Evolutionary conservation across 92 coral and sea anemone genomes (phyloP).

Genomic region (Parazoanthus atlanticus): DNA sequence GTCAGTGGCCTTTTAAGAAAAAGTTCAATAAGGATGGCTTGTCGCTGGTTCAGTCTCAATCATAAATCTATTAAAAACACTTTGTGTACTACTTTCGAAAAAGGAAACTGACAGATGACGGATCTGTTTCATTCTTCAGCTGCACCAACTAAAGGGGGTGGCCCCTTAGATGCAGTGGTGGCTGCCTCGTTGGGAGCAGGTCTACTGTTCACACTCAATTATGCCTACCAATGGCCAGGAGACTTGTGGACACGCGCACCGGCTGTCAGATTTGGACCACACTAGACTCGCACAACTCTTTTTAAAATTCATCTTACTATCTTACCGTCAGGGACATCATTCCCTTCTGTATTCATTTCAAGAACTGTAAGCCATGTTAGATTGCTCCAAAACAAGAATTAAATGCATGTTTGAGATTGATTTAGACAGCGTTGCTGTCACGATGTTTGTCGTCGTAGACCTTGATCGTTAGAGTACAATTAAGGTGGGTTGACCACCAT

Average conservation of each 20-base stretch:
- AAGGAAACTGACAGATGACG: not conserved
- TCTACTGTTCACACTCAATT: slow-evolving; percentile 9
- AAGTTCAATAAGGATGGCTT: too few species aligned
- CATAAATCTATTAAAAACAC: too few species aligned
- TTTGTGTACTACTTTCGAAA: too few species aligned
- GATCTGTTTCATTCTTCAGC: not conserved
- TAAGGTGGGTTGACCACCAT: too few species aligned
- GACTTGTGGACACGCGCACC: slow-evolving; percentile 17
- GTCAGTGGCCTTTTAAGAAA: too few species aligned
- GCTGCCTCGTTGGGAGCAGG: slow-evolving; percentile 11
- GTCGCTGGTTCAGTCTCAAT: too few species aligned
- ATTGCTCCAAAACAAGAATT: not conserved
- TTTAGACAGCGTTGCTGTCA: not conserved
- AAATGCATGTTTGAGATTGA: not conserved
- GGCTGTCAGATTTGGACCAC: not conserved
- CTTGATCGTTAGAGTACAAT: too few species aligned
- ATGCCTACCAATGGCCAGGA: not conserved
- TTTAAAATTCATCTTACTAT: not conserved
- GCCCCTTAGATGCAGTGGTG: not conserved
- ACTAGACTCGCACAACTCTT: not conserved
- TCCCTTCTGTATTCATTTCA: not conserved
- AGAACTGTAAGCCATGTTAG: not conserved
- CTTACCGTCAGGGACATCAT: not conserved
- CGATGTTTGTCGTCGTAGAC: not conserved
- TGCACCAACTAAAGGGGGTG: not conserved